These are phyloP conservation scores for Lethrus apterus DNA, from an alignment of 1,140 invertebrate species.

Conservation along the genomic window DNA sequence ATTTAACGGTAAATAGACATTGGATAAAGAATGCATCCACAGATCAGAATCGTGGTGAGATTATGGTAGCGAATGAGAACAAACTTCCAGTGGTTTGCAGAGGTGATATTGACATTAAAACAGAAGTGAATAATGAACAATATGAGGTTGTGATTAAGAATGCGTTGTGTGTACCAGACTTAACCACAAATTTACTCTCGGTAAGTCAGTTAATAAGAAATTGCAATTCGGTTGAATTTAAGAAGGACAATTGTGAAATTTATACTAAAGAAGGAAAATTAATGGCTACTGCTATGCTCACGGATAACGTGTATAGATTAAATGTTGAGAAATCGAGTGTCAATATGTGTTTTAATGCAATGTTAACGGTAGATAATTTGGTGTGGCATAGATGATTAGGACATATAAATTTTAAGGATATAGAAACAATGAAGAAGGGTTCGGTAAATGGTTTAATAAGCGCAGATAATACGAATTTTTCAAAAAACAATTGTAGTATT, in stretches of 20 bases:
- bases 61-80: background rate
- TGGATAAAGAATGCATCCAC: background rate
- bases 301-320: constrained; percentile 29
- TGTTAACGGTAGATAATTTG: constrained; percentile 1
- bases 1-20: background rate
- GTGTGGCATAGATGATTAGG: constrained; percentile 27
- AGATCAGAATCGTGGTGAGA: background rate
- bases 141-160: constrained; percentile 16
- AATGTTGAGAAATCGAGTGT: constrained; percentile 13
- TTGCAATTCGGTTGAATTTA: constrained; percentile 25
- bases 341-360: constrained; percentile 6
- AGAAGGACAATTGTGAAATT: constrained; percentile 18
- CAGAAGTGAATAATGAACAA: constrained; percentile 22
- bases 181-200: constrained; percentile 25
- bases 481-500: too few relatives aligned
- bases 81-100: background rate
- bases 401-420: constrained; percentile 21
- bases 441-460: constrained; percentile 21
- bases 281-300: constrained; percentile 8
- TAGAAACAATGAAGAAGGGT: constrained; percentile 28
- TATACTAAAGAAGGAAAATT: constrained; percentile 14
- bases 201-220: constrained; percentile 24
- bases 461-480: constrained; percentile 15
- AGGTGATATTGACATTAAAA: background rate
- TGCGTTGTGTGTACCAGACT: constrained; percentile 26